Evolutionary conservation across 1,140 invertebrate genomes (phyloP).

Genomic region (Halictus rubicundus): DNA sequence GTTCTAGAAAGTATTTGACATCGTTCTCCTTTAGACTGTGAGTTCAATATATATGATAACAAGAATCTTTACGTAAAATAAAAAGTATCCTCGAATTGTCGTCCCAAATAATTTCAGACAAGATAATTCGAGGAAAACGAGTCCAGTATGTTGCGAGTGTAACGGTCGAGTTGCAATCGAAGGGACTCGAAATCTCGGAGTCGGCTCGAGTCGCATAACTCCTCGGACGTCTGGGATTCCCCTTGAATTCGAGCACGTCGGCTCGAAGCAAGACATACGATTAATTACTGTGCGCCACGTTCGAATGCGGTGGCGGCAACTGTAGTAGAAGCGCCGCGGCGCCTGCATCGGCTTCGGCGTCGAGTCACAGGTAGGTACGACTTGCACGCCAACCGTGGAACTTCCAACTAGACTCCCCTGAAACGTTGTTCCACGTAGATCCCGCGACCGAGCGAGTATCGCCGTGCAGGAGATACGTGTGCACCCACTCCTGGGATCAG

Average conservation of each 20-base stretch:
- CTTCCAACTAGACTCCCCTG: conserved; percentile 37
- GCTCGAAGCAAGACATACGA: conserved; percentile 54
- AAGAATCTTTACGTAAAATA: too few relatives aligned
- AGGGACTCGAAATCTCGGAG: conserved; percentile 42
- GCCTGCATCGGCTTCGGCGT: conserved; percentile 24
- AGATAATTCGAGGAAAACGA: too few relatives aligned
- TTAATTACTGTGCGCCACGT: conserved; percentile 59
- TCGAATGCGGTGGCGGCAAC: conserved; percentile 43
- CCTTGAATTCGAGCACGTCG: conserved; percentile 58
- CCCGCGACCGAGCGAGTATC: neutral
- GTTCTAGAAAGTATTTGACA: too few relatives aligned
- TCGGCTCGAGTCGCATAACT: conserved; percentile 49
- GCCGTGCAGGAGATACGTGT: conserved; percentile 17
- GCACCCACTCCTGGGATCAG: conserved; percentile 27
- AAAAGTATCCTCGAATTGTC: too few relatives aligned
- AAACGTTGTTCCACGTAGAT: conserved; percentile 25
- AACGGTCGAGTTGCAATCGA: conserved; percentile 20
- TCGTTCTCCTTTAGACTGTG: too few relatives aligned
- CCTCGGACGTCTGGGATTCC: conserved; percentile 57
- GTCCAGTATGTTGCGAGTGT: neutral
- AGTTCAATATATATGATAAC: too few relatives aligned
- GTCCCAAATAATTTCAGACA: too few relatives aligned
- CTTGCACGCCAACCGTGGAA: conserved; percentile 54
- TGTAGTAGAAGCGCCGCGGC: conserved; percentile 23
- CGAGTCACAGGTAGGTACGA: conserved; percentile 52